Evolutionary conservation across 2,888 invertebrate species (phyloP).

Genomic region (Erebia epiphron): DNA sequence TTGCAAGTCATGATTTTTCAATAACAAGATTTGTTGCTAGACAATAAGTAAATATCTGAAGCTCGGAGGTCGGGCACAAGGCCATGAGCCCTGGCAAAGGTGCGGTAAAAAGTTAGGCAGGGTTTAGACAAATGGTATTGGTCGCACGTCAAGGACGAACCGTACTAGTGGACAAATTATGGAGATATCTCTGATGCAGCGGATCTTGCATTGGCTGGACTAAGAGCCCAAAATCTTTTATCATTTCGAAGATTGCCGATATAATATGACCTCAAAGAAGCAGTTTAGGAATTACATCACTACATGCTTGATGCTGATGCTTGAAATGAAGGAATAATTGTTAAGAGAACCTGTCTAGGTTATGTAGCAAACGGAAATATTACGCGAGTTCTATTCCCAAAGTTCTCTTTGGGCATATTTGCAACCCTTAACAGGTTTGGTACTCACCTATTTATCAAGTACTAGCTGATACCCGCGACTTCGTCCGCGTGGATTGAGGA

Average conservation of each 20-base stretch:
- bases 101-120: slow-evolving; percentile 14
- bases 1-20: background rate
- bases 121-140: background rate
- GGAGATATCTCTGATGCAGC: background rate
- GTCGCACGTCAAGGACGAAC: background rate
- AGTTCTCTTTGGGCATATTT: no score
- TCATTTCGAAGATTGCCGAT: background rate
- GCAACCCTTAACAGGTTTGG: no score
- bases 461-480: no score
- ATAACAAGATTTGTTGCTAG: background rate
- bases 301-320: no score
- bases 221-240: no score
- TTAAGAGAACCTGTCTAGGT: no score
- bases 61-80: slow-evolving; percentile 29
- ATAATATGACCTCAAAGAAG: background rate
- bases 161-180: background rate
- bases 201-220: background rate
- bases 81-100: slow-evolving; percentile 25
- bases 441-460: no score
- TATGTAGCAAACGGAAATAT: no score
- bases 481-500: no score
- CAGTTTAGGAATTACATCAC: no score
- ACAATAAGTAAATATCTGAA: slow-evolving; percentile 7
- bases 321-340: no score
- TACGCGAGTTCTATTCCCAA: no score